phyloP scores from a whole-genome alignment of 2,888 invertebrate species.

The Thereva nobilitata region DNA sequence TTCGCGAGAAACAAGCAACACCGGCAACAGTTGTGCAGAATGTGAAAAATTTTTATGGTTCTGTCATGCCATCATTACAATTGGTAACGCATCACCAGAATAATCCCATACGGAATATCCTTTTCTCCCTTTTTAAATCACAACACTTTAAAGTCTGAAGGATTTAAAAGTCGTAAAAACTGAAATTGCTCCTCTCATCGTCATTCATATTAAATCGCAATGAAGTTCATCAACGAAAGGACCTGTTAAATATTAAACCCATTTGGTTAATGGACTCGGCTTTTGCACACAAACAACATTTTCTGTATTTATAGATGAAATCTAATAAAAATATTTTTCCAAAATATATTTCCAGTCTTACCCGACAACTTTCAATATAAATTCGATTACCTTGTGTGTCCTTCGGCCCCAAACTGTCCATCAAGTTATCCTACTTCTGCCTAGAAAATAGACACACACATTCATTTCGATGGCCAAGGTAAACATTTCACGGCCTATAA shows the following conservation, averaged over 20 bases:
- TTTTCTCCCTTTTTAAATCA: neutral
- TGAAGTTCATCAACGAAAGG: too few relatives aligned
- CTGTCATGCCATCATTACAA: slow-evolving; percentile 24
- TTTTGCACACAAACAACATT: too few relatives aligned
- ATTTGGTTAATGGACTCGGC: too few relatives aligned
- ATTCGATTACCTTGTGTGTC: slow-evolving; percentile 27
- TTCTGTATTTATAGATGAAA: too few relatives aligned
- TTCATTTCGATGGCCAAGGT: slow-evolving; percentile 27
- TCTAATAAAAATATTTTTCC: too few relatives aligned
- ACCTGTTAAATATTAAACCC: too few relatives aligned
- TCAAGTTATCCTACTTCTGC: slow-evolving; percentile 9
- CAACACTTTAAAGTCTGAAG: slow-evolving; percentile 12
- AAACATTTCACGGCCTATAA: slow-evolving; percentile 25
- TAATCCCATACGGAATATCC: neutral
- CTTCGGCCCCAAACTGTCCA: slow-evolving; percentile 15
- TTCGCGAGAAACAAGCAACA: slow-evolving; percentile 19
- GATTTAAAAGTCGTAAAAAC: slow-evolving; percentile 4
- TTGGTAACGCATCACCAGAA: neutral
- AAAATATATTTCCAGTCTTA: too few relatives aligned
- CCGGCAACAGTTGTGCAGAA: slow-evolving; percentile 30
- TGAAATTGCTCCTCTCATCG: neutral
- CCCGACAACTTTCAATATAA: slow-evolving; percentile 9
- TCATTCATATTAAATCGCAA: too few relatives aligned
- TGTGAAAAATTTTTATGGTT: slow-evolving; percentile 35
- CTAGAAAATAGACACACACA: slow-evolving; percentile 16